Conservation (phyloP, 2,113 vertebrate species). For the Amphilophus citrinellus region DNA sequence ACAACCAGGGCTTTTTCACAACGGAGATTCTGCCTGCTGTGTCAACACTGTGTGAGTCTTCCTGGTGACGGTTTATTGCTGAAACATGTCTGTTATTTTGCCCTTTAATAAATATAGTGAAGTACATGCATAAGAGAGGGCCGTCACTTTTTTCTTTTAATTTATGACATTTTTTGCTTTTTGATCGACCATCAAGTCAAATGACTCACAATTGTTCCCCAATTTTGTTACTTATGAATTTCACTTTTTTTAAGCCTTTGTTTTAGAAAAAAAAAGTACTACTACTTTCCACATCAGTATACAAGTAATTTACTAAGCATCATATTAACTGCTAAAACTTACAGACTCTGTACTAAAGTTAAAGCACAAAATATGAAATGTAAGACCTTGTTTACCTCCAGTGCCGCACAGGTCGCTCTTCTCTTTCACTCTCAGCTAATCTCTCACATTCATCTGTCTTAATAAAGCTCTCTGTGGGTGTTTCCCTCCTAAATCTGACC, state of each 20-base stretch:
- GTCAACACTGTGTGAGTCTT: not conserved
- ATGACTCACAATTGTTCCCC: fast-evolving
- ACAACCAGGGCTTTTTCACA: constrained; percentile 6
- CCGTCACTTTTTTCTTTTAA: no score
- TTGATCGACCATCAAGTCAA: not conserved
- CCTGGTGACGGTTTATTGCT: not conserved
- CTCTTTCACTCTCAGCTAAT: not conserved
- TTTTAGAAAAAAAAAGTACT: not conserved
- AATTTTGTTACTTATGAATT: not conserved
- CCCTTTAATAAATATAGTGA: no score
- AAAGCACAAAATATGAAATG: not conserved
- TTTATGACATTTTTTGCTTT: not conserved
- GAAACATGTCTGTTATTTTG: not conserved
- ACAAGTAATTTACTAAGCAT: not conserved
- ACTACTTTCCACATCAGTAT: not conserved
- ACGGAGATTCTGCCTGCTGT: not conserved
- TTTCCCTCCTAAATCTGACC: constrained; percentile 17
- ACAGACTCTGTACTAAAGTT: not conserved
- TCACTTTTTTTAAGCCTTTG: not conserved
- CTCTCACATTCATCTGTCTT: not conserved
- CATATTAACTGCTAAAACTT: not conserved
- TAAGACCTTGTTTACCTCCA: constrained; percentile 45
- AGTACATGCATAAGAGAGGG: no score
- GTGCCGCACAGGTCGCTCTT: not conserved
- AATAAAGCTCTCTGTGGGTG: not conserved